A percentile compares a stretch with the other conserved stretches of the same genome.
These are phyloP conservation scores for Cryptophagus acutangulus DNA, from an alignment of 2,888 invertebrate species.

Conservation along the genomic window DNA sequence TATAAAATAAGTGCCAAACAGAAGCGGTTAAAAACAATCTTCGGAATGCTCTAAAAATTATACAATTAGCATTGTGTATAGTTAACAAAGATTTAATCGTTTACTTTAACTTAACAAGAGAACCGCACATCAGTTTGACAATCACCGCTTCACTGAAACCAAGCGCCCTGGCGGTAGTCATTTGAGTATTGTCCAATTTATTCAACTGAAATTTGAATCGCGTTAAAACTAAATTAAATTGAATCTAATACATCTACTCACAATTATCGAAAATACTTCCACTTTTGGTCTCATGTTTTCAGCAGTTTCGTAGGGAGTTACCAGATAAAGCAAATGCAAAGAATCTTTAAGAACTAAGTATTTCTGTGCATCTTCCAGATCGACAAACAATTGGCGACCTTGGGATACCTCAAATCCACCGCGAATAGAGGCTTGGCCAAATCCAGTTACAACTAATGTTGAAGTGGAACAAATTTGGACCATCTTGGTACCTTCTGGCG, in stretches of 20 bases:
- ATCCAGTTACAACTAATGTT: slow-evolving; percentile 53
- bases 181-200: no score
- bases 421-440: slow-evolving; percentile 81
- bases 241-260: slow-evolving; percentile 37
- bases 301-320: slow-evolving; percentile 71
- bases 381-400: slow-evolving; percentile 68
- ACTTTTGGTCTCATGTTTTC: slow-evolving; percentile 53
- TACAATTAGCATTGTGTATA: no score
- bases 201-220: no score
- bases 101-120: no score
- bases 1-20: slow-evolving; percentile 81
- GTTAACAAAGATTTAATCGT: no score
- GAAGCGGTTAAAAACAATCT: slow-evolving; percentile 67
- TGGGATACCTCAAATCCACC: slow-evolving; percentile 72
- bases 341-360: slow-evolving; percentile 74
- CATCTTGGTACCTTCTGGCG: no score
- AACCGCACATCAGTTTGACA: no score
- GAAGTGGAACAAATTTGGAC: no score
- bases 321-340: slow-evolving; percentile 82
- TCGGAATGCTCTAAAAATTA: slow-evolving; percentile 56
- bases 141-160: no score
- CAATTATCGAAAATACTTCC: slow-evolving; percentile 57
- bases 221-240: slow-evolving; percentile 10
- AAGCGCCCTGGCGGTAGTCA: no score
- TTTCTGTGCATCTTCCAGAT: slow-evolving; percentile 66